Percentiles rank a stretch among this genome's conserved stretches.
These are phyloP conservation scores for Chaetogeoica ovagalla DNA, from an alignment of 2,888 invertebrate genomes.

Conservation along the genomic window DNA sequence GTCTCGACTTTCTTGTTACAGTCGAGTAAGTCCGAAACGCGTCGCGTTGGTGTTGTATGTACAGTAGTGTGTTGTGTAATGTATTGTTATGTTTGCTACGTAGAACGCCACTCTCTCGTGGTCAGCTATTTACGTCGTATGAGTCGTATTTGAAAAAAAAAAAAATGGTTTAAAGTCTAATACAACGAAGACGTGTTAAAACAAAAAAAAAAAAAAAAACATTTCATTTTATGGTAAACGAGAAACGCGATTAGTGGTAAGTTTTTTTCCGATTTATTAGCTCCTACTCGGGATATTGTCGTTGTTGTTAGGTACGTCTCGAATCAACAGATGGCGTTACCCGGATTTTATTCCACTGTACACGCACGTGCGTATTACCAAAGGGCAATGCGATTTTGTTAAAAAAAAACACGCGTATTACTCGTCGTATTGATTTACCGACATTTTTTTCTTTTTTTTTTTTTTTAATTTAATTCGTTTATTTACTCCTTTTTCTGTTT, in stretches of 20 bases:
- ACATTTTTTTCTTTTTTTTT: no score
- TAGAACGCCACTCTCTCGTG: neutral
- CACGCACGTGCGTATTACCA: neutral
- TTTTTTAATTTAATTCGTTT: no score
- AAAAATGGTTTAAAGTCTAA: neutral
- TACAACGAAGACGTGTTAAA: neutral
- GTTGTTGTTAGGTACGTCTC: neutral
- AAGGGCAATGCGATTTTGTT: no score
- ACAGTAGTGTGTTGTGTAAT: no score
- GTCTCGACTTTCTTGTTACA: neutral
- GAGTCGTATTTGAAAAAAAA: neutral
- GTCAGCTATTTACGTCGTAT: neutral
- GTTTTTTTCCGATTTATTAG: neutral
- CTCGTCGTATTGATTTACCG: no score
- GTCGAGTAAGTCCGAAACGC: conserved; percentile 3
- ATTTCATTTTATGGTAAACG: neutral
- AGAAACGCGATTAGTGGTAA: neutral
- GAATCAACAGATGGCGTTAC: conserved; percentile 47
- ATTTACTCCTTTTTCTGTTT: no score
- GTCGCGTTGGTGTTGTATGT: neutral
- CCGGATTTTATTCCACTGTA: neutral
- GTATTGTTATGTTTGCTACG: neutral
- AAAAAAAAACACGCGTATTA: no score
- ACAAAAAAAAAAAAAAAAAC: neutral
- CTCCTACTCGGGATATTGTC: neutral